Base-by-base conservation (phyloP, 2,113 vertebrate species). In the Etheostoma cragini region DNA sequence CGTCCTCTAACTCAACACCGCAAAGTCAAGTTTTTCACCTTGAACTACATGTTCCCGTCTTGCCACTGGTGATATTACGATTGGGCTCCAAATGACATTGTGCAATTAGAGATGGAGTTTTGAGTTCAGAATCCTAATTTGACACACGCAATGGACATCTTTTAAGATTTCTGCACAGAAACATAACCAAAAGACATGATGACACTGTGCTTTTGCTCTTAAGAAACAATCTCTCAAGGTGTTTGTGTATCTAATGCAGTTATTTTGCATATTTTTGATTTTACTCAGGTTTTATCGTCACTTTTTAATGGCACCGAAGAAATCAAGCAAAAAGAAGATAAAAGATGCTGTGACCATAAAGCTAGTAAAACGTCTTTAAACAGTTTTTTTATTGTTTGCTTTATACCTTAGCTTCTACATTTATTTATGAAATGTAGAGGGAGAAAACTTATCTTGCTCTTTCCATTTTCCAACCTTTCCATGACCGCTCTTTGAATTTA, bases 11-110 rank as follows among this genome's bases (percentile, higher is more conserved):
- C 30, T 42, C 60, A 21, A 7, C 21, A 8, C 56, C 0, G 61
- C 66, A 82, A 70, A 72, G 79, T 78, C 42, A 3, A 46, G 26
- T 26, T 54, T 68, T 81, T 89, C 69, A 80, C 77, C 86, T 80
- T 89, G 74, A 76, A 75, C 68, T 77, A 12, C 62, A 67, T 71
- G 80, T 84, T 66, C 50, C 53, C 4, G 0, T 58, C 52, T 72
- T 5, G 77, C 77, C 74, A 26, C 67, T 10, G 76, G 75, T 72
- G 81, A 61, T 75, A 45, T 87, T 82, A 42, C n/a, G 15, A 65
- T 47, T 70, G 52, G 26, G 65, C 69, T 68, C 64, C 21, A 60
- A 72, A 84, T 80, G 56, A 80, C 76, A 75, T 65, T 72, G 86
- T 71, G 60, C 76, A 64, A 74, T 67, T 16, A 58, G 33, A 80